These are phyloP conservation scores for Tenthredo distinguenda DNA, from an alignment of 2,888 invertebrate genomes.

Conservation along the genomic window DNA sequence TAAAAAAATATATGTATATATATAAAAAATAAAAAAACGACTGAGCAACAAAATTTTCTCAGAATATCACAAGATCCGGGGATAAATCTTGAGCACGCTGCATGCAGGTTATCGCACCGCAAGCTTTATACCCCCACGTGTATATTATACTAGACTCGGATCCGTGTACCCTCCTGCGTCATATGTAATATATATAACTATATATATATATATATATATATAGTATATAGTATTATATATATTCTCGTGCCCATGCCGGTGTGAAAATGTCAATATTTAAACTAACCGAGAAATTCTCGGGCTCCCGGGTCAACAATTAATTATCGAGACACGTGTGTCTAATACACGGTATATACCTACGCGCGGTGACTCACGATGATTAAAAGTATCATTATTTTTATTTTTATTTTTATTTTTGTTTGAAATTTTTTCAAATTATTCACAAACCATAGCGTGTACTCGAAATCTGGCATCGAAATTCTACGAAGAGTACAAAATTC, in stretches of 20 bases:
- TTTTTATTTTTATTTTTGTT: too few relatives aligned
- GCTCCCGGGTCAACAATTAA: conserved; percentile 29
- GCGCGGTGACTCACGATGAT: background rate
- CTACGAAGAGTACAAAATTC: too few relatives aligned
- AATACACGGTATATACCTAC: conserved; percentile 11
- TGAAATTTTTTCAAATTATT: too few relatives aligned
- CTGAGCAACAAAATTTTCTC: too few relatives aligned
- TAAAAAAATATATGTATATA: background rate
- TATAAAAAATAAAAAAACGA: background rate
- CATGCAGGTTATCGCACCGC: too few relatives aligned
- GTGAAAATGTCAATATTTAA: conserved; percentile 37
- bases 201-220: background rate
- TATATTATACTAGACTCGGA: too few relatives aligned
- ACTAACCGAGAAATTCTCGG: conserved; percentile 20
- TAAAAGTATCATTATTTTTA: background rate
- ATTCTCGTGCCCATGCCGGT: conserved; percentile 23
- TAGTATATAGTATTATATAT: too few relatives aligned
- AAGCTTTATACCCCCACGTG: too few relatives aligned
- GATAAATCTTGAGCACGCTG: conserved; percentile 58
- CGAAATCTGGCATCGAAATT: too few relatives aligned
- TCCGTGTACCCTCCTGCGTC: background rate
- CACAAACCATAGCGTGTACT: too few relatives aligned
- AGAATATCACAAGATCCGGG: conserved; percentile 19
- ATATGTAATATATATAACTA: background rate
- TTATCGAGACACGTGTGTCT: conserved; percentile 16